A percentile compares a stretch with the other conserved stretches of the same genome.
phyloP scores from a whole-genome alignment of 1,140 invertebrate genomes.

The Druon quercuslanigerum region DNA sequence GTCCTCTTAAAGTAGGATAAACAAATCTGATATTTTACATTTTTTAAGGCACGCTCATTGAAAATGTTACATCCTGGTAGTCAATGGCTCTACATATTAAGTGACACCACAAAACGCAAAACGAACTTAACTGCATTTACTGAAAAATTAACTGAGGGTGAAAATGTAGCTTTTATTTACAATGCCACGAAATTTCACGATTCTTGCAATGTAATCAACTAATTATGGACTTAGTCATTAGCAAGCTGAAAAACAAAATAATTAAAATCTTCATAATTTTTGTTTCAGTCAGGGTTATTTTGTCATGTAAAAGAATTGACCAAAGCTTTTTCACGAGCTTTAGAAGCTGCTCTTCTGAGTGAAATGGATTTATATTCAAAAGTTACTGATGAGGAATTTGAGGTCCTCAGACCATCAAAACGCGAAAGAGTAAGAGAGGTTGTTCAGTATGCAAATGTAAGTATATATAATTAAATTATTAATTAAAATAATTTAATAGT shows the following conservation, averaged over 20 bases:
- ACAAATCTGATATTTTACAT: background rate
- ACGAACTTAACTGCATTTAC: slow-evolving; percentile 76
- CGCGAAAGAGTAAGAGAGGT: slow-evolving; percentile 79
- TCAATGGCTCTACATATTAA: slow-evolving; percentile 88
- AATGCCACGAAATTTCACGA: slow-evolving; percentile 78
- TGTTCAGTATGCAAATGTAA: slow-evolving; percentile 79
- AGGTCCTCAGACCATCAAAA: slow-evolving; percentile 83
- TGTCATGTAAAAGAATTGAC: slow-evolving; percentile 82
- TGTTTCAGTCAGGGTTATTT: slow-evolving; percentile 76
- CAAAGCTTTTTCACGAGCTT: slow-evolving; percentile 77
- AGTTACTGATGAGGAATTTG: slow-evolving; percentile 89
- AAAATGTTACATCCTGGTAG: slow-evolving; percentile 81
- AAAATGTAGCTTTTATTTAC: slow-evolving; percentile 88
- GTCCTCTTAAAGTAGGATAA: background rate
- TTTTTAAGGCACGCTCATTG: slow-evolving; percentile 78
- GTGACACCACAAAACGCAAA: slow-evolving; percentile 76
- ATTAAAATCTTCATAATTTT: slow-evolving; percentile 34
- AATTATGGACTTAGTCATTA: slow-evolving; percentile 33
- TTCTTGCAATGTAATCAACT: slow-evolving; percentile 76
- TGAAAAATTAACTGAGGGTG: slow-evolving; percentile 82
- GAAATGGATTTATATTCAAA: slow-evolving; percentile 83
- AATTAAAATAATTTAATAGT: background rate
- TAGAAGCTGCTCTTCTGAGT: slow-evolving; percentile 80
- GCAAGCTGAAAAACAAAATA: background rate
- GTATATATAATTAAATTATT: slow-evolving; percentile 28